Evolutionary conservation across 2,888 invertebrate species (phyloP), one percentile per base, ranked within the genome.

Genomic region (Branchellion lobata): DNA sequence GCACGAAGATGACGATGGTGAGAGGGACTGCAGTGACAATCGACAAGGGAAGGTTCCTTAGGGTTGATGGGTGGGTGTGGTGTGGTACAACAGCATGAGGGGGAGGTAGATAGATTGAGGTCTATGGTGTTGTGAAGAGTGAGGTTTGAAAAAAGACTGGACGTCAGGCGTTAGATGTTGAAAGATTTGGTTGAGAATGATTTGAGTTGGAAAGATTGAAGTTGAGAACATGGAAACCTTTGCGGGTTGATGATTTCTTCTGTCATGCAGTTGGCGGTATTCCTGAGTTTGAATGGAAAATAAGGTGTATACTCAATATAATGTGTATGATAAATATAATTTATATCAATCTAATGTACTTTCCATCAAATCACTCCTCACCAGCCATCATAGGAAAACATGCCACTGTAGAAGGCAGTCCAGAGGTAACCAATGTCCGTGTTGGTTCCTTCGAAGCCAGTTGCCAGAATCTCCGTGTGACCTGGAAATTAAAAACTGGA

Each of bases 341-440:
- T 14, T 47, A 47, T 18, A 47, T 47, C 18, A 47, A 14, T 18
- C 8, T 47, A 47, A 8, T 14, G 18, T 47, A 47, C 11, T 14
- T 8, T 47, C 8, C 8, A 47, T 14, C 18, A 47, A 14, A 47
- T 47, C 47, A n/a, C 24, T 18, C 21, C 80, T 47, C 80, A 82
- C 95, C 95, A 96, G 84, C 95, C 95, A 88, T 95, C 95, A 89
- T 95, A 95, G 81, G 95, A 68, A 95, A 95, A 95, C 40, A 95
- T 90, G 82, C 95, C 95, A 51, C 94, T 94, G 90, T 96, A 96
- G 90, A 96, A 95, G 81, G 95, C 95, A 57, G 94, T 94, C 82
- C 95, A 95, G 85, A 95, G 92, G 88, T 93, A 93, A 83, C 95
- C 93, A 84, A 93, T 88, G 76, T 92, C 92, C 85, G 91, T 91